A percentile compares a stretch with the other conserved stretches of the same genome.
Conservation (phyloP, 2,797 vertebrate genomes). For the Siniperca scherzeri region DNA sequence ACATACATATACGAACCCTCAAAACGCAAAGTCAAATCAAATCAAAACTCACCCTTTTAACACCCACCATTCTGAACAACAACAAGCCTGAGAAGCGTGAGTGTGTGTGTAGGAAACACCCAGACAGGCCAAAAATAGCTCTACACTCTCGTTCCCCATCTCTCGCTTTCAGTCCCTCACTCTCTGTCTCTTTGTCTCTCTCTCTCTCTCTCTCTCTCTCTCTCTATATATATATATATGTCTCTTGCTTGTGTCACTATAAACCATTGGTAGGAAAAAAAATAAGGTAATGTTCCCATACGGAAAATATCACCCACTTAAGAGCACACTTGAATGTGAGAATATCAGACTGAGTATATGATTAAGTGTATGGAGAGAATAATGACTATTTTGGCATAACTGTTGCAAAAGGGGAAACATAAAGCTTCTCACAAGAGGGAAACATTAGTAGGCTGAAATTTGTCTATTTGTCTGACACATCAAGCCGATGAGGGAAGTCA, state of each 20-base stretch:
- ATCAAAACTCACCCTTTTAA: constrained; percentile 70
- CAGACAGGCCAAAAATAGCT: constrained; percentile 77
- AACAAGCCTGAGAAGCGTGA: constrained; percentile 71
- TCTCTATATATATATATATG: too few species aligned
- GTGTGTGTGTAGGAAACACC: constrained; percentile 73
- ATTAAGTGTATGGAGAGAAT: constrained; percentile 56
- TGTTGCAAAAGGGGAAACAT: constrained; percentile 62
- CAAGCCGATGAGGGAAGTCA: neutral
- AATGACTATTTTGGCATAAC: constrained; percentile 45
- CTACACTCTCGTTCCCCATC: constrained; percentile 56
- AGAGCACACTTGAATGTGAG: constrained; percentile 49
- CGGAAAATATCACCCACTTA: constrained; percentile 72
- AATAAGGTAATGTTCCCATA: constrained; percentile 56
- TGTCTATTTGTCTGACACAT: constrained; percentile 25
- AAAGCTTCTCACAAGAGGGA: constrained; percentile 38
- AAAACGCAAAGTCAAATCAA: constrained; percentile 56
- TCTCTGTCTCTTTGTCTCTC: constrained; percentile 24
- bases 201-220: constrained; percentile 4
- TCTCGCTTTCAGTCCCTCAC: constrained; percentile 69
- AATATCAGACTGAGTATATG: constrained; percentile 52
- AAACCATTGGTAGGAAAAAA: constrained; percentile 56
- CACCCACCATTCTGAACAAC: constrained; percentile 78
- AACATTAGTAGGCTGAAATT: constrained; percentile 48
- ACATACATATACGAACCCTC: constrained; percentile 22
- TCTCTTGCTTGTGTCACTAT: constrained; percentile 55